phyloP scores from a whole-genome alignment of 2,888 invertebrate species.

The Lamproptera curius region DNA sequence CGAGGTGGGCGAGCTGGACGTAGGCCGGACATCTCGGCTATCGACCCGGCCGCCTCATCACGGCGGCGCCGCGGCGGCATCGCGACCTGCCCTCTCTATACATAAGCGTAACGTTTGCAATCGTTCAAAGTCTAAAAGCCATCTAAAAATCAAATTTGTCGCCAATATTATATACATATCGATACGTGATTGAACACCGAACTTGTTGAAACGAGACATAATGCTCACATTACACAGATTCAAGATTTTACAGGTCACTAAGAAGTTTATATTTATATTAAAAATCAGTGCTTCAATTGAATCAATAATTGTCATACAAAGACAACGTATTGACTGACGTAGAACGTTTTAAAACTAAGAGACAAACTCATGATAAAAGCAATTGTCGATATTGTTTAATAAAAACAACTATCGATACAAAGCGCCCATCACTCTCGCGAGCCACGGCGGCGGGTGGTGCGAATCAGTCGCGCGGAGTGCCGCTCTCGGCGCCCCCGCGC shows the following conservation, averaged over 20 bases:
- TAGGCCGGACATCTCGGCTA: slow-evolving; percentile 75
- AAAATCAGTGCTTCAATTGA: too few species aligned
- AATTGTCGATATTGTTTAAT: too few species aligned
- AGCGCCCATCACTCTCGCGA: slow-evolving; percentile 56
- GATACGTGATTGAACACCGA: too few species aligned
- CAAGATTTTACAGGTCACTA: too few species aligned
- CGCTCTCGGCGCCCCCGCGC: slow-evolving; percentile 60
- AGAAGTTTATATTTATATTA: too few species aligned
- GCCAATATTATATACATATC: not conserved
- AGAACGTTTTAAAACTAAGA: too few species aligned
- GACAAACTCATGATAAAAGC: too few species aligned
- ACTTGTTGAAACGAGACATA: too few species aligned
- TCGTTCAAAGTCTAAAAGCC: not conserved
- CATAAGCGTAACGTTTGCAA: not conserved
- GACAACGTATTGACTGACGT: too few species aligned
- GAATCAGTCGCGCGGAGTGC: slow-evolving; percentile 76
- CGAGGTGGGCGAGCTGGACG: slow-evolving; percentile 77
- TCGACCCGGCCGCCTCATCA: slow-evolving; percentile 68
- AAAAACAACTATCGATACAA: slow-evolving; percentile 41
- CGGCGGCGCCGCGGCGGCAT: slow-evolving; percentile 46
- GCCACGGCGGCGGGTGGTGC: slow-evolving; percentile 70
- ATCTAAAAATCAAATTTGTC: not conserved
- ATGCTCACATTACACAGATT: too few species aligned
- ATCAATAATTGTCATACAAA: too few species aligned
- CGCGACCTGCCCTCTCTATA: not conserved